Evolutionary conservation across 2,113 vertebrate genomes (phyloP).

Genomic region (Mystacornis crossleyi): DNA sequence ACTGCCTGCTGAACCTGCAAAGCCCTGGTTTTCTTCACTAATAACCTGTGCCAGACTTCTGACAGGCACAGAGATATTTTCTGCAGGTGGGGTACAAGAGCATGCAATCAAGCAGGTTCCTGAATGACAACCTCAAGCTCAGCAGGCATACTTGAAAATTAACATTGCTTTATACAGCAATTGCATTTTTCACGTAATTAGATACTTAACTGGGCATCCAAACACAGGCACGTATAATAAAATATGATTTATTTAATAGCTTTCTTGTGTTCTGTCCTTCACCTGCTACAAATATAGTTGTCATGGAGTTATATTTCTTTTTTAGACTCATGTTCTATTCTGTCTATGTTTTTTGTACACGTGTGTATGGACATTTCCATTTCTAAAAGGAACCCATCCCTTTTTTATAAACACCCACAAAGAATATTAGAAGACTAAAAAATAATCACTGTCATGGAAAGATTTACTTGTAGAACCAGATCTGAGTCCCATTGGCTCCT

Average conservation of each 20-base stretch:
- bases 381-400: not conserved
- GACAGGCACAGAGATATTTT: not conserved
- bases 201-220: constrained; percentile 39
- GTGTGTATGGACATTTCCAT: not conserved
- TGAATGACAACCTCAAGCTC: not conserved
- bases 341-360: not conserved
- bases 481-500: not conserved
- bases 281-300: not conserved
- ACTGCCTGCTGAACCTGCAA: not conserved
- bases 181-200: constrained; percentile 49
- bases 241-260: constrained; percentile 36
- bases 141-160: constrained; percentile 33
- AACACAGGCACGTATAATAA: not conserved
- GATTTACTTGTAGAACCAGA: not conserved
- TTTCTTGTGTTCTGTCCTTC: not conserved
- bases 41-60: not conserved
- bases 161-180: not conserved
- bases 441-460: not conserved
- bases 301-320: not conserved
- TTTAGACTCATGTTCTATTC: not conserved
- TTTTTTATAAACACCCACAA: not conserved
- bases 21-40: not conserved
- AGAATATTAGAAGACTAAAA: not conserved
- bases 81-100: not conserved
- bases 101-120: not conserved